phyloP scores from a whole-genome alignment of 2,888 invertebrate species.

The Euplexia lucipara region DNA sequence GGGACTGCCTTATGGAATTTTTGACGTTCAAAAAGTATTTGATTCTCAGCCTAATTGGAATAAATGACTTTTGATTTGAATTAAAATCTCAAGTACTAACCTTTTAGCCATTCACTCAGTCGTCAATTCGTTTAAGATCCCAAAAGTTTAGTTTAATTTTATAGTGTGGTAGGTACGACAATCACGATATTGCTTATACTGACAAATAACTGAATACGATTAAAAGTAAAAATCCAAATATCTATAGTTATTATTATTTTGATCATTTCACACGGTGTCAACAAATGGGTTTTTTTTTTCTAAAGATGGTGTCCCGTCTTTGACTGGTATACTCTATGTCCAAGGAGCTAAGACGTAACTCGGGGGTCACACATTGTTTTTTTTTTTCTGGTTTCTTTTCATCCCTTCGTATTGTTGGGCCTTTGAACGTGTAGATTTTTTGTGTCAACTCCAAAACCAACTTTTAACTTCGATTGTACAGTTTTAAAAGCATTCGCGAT shows the following conservation, averaged over 20 bases:
- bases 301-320: conserved; percentile 31
- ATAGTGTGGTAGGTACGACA: too few species aligned
- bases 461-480: conserved; percentile 29
- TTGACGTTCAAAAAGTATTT: too few species aligned
- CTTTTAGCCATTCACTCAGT: too few species aligned
- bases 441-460: conserved; percentile 56
- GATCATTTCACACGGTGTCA: conserved; percentile 7
- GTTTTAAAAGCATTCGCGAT: conserved; percentile 29
- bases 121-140: too few species aligned
- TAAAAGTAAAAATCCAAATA: too few species aligned
- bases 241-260: conserved; percentile 12
- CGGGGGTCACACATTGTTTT: conserved; percentile 77
- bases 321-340: conserved; percentile 34
- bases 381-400: conserved; percentile 77
- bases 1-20: too few species aligned
- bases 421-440: conserved; percentile 72
- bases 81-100: too few species aligned
- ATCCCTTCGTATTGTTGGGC: conserved; percentile 76
- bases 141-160: too few species aligned
- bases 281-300: not conserved
- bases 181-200: too few species aligned
- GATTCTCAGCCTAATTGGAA: too few species aligned
- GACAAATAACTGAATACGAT: too few species aligned
- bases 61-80: too few species aligned
- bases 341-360: conserved; percentile 73